A percentile compares a stretch with the other conserved stretches of the same genome.
Conservation (phyloP, 2,797 vertebrate species). For the Acrossocheilus fasciatus region DNA sequence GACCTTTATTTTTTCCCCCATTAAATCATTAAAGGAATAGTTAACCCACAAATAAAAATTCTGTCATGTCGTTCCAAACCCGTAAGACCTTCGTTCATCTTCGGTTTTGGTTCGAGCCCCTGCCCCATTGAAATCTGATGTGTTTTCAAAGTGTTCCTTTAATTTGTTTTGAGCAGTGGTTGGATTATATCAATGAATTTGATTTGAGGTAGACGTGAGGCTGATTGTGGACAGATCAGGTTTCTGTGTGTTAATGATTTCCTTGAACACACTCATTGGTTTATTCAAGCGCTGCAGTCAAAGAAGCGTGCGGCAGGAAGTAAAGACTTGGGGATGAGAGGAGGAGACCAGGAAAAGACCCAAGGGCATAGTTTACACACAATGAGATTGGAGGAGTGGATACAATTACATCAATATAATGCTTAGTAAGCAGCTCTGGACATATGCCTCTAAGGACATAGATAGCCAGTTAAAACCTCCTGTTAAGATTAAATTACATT, state of each 20-base stretch:
- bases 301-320: background rate
- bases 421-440: conserved; percentile 35
- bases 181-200: background rate
- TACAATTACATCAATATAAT: conserved; percentile 29
- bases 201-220: conserved; percentile 55
- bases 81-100: too few relatives aligned
- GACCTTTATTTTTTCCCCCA: background rate
- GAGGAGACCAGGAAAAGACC: conserved; percentile 34
- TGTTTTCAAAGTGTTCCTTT: too few relatives aligned
- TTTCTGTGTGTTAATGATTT: conserved; percentile 63
- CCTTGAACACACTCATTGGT: conserved; percentile 27
- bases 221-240: conserved; percentile 55
- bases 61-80: too few relatives aligned
- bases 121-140: too few relatives aligned
- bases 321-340: conserved; percentile 13
- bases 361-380: conserved; percentile 45
- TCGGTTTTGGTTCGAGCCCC: too few relatives aligned
- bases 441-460: background rate
- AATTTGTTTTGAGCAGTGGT: background rate
- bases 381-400: conserved; percentile 26
- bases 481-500: conserved; percentile 6
- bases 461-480: conserved; percentile 11
- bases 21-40: background rate
- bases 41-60: too few relatives aligned
- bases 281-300: conserved; percentile 9